Evolutionary conservation across 53 echinoderm and acorn worm genomes (phyloP).

Genomic region (Pentamera pediparva): DNA sequence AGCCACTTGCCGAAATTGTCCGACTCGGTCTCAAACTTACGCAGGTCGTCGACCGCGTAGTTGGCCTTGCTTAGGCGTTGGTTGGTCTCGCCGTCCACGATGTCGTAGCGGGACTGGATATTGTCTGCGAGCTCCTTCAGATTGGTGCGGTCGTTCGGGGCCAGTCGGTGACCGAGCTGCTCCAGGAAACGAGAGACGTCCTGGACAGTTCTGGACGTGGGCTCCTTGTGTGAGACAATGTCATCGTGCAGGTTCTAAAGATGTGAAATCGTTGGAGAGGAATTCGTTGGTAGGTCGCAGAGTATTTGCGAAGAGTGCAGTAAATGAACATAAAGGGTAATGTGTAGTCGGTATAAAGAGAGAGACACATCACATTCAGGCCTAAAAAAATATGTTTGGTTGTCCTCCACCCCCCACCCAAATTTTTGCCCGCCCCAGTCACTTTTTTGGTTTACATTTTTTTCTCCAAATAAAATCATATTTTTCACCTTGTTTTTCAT

Average conservation of each 20-base stretch:
- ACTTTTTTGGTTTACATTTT: not conserved
- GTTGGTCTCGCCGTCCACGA: constrained; percentile 37
- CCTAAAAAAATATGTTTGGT: too few species aligned
- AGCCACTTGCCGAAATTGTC: constrained; percentile 70
- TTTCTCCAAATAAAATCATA: not conserved
- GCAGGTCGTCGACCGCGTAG: constrained; percentile 71
- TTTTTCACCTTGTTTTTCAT: not conserved
- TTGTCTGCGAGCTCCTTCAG: constrained; percentile 51
- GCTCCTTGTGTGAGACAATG: constrained; percentile 74
- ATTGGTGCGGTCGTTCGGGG: constrained; percentile 52
- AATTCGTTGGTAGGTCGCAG: too few species aligned
- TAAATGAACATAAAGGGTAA: too few species aligned
- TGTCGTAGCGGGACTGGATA: constrained; percentile 60
- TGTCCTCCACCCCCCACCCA: too few species aligned
- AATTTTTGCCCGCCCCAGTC: not conserved
- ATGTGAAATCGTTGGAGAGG: not conserved
- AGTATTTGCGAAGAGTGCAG: too few species aligned
- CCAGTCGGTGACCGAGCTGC: constrained; percentile 60
- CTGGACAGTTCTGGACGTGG: constrained; percentile 58
- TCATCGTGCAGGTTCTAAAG: constrained; percentile 58
- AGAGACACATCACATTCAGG: too few species aligned
- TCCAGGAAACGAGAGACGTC: constrained; percentile 64
- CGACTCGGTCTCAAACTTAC: constrained; percentile 76
- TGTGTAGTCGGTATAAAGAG: too few species aligned
- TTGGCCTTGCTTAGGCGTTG: constrained; percentile 64